Conservation (phyloP, 2,888 invertebrate genomes). For the Trachelus troglodyta region DNA sequence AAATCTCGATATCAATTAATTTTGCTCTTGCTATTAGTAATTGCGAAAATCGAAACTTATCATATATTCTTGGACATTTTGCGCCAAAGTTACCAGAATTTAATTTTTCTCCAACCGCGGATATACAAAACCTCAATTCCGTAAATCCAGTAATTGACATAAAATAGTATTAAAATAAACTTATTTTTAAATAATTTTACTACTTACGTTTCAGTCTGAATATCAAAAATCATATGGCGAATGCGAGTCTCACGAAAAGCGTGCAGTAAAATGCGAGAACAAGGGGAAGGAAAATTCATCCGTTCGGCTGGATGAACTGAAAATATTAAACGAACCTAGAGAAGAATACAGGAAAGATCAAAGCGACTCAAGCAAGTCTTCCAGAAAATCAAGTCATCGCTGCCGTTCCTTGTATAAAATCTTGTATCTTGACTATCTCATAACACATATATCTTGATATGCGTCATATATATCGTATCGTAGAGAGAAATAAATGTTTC, state of each 20-base stretch:
- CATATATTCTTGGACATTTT: not conserved
- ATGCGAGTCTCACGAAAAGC: not conserved
- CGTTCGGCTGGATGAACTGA: not conserved
- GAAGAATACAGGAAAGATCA: not conserved
- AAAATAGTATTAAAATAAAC: not conserved
- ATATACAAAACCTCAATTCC: not conserved
- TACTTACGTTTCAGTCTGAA: not conserved
- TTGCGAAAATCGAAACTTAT: not conserved
- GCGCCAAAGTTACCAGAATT: not conserved
- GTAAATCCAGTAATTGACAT: not conserved
- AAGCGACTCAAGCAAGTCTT: not conserved
- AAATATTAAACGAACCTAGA: not conserved
- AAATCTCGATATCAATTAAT: not conserved
- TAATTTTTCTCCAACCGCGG: not conserved
- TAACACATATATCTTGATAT: not conserved
- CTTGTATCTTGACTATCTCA: not conserved
- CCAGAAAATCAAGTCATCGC: constrained; percentile 1
- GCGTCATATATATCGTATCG: not conserved
- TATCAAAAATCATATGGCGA: not conserved
- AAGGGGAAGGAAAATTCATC: not conserved
- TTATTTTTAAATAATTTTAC: not conserved
- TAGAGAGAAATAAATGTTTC: not conserved
- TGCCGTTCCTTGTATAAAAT: not conserved
- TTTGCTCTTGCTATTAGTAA: not conserved
- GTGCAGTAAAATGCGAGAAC: not conserved